These are phyloP conservation scores for Plestiodon gilberti DNA, from an alignment of 2,113 vertebrate species.

Conservation along the genomic window DNA sequence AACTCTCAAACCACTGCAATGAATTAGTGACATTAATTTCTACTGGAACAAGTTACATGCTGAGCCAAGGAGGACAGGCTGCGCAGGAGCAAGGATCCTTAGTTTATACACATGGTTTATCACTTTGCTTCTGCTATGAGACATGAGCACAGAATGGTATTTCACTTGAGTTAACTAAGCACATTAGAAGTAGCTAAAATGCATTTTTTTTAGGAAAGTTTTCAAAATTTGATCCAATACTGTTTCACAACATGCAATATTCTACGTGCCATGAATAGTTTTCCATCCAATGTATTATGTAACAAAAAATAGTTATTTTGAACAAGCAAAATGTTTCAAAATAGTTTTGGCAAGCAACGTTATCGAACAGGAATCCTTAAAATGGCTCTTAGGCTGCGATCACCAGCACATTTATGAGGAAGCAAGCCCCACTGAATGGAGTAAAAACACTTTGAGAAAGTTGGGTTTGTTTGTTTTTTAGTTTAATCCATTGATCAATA, in stretches of 20 bases:
- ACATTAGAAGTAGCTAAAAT: background rate
- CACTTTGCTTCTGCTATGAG: background rate
- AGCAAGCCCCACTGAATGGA: no score
- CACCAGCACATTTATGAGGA: no score
- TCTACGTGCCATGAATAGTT: background rate
- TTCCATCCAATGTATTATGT: conserved; percentile 6
- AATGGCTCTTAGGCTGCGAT: background rate
- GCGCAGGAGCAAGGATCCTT: background rate
- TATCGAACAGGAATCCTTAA: background rate
- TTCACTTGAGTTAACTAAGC: background rate
- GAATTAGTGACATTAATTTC: background rate
- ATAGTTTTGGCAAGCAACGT: background rate
- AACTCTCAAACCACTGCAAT: no score
- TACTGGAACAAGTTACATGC: background rate
- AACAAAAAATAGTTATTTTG: background rate
- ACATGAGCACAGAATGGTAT: background rate
- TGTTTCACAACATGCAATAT: background rate
- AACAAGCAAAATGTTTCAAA: conserved; percentile 15
- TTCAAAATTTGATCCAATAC: background rate
- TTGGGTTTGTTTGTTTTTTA: background rate
- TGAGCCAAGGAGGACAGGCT: background rate
- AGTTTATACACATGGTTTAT: background rate
- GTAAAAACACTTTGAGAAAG: no score
- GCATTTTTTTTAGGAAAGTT: background rate
- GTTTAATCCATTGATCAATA: background rate